phyloP scores from a whole-genome alignment of 2,113 vertebrate species.

The Cyprinodon brontotheroides region DNA sequence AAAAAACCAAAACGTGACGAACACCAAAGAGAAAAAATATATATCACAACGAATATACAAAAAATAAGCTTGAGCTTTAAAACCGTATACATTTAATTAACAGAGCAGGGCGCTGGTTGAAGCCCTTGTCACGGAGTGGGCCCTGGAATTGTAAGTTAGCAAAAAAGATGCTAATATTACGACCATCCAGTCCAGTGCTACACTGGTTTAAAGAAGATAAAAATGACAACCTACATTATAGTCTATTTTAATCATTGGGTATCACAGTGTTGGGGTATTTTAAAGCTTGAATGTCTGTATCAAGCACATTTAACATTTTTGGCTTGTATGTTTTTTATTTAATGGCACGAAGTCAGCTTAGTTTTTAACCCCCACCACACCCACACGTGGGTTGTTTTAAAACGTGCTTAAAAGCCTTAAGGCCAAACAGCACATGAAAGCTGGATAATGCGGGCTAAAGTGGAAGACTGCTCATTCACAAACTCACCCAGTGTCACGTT shows the following conservation, averaged over 20 bases:
- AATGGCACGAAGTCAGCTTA: not conserved
- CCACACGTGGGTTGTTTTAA: not conserved
- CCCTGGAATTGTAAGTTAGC: not conserved
- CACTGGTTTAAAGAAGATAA: not conserved
- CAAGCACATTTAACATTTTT: not conserved
- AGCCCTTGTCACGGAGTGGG: not conserved
- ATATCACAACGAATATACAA: no score
- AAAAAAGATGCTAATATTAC: not conserved
- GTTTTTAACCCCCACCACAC: not conserved
- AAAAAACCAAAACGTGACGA: not conserved
- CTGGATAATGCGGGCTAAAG: not conserved
- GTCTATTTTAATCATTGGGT: no score
- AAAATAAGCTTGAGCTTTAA: no score
- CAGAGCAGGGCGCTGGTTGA: rapidly evolving
- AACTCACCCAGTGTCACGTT: not conserved
- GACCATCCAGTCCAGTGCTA: not conserved
- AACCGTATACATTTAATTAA: not conserved
- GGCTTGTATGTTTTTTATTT: not conserved
- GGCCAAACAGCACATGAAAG: not conserved
- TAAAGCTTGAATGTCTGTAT: not conserved
- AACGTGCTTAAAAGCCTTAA: no score
- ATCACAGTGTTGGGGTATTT: not conserved
- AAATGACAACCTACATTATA: not conserved
- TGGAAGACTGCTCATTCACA: not conserved
- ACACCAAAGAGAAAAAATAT: not conserved